phyloP scores from a whole-genome alignment of 2,113 vertebrate species.

The Scomber japonicus region DNA sequence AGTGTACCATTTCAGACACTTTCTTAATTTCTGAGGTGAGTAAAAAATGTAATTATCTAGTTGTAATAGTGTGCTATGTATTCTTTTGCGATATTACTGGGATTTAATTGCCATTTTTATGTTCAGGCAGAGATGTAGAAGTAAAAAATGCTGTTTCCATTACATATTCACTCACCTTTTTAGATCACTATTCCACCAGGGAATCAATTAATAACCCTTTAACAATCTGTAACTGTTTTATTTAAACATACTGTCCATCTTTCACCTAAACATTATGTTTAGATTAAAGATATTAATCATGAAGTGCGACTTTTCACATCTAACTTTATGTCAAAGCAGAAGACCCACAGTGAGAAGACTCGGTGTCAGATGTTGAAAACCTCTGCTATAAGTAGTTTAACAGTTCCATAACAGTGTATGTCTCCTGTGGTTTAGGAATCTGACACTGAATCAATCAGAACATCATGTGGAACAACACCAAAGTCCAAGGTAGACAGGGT shows the following conservation, averaged over 20 bases:
- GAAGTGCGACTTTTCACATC: no score
- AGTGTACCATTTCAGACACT: neutral
- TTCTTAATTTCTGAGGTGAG: neutral
- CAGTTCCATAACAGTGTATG: neutral
- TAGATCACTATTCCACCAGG: neutral
- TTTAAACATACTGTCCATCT: no score
- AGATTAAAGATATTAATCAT: no score
- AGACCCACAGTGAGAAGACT: no score
- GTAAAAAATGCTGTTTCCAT: neutral
- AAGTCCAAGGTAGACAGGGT: conserved; percentile 44
- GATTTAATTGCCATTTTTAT: no score
- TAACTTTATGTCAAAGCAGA: no score
- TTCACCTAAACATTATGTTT: no score
- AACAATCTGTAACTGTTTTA: neutral
- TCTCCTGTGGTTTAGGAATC: conserved; percentile 27
- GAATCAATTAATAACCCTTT: neutral
- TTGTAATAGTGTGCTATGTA: neutral
- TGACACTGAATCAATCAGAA: conserved; percentile 22
- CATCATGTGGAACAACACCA: conserved; percentile 18
- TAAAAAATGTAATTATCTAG: neutral
- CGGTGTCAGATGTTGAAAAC: no score
- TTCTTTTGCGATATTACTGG: no score
- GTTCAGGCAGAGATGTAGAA: no score
- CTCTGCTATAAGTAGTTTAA: neutral
- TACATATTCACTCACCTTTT: neutral